A percentile compares a stretch with the other conserved stretches of the same genome.
Evolutionary conservation across 1,140 invertebrate genomes (phyloP).

Genomic region (Pseudomyrmex sp.): DNA sequence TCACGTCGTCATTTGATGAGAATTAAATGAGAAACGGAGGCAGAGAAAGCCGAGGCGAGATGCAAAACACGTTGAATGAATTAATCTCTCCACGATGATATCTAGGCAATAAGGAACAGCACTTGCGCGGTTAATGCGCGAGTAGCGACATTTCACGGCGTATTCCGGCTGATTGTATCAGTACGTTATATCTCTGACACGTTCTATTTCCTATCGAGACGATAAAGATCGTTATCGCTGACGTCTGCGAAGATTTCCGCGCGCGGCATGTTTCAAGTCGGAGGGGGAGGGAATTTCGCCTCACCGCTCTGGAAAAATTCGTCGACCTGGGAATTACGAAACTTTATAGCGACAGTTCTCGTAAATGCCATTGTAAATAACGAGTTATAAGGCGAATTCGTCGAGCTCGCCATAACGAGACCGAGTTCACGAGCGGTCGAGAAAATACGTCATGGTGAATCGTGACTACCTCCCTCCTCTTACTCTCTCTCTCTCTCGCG

Average conservation of each 20-base stretch:
- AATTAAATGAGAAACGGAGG: background rate
- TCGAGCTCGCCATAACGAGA: constrained; percentile 1
- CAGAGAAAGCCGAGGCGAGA: background rate
- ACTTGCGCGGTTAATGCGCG: background rate
- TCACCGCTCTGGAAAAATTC: constrained; percentile 3
- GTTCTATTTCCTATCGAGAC: constrained; percentile 12
- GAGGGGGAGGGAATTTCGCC: background rate
- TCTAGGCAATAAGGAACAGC: constrained; percentile 9
- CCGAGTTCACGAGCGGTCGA: constrained; percentile 15
- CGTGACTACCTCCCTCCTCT: constrained; percentile 51
- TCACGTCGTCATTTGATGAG: constrained; percentile 20
- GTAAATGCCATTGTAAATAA: constrained; percentile 61
- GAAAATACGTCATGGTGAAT: constrained; percentile 33
- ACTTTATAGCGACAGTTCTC: constrained; percentile 43
- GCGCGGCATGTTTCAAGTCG: background rate
- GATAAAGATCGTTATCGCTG: constrained; percentile 22
- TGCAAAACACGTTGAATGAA: constrained; percentile 9
- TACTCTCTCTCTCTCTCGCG: background rate
- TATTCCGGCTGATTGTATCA: background rate
- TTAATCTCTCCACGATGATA: constrained; percentile 18
- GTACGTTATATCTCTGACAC: constrained; percentile 12
- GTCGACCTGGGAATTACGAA: constrained; percentile 35
- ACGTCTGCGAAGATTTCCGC: background rate
- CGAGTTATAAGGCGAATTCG: constrained; percentile 52
- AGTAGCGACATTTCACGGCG: constrained; percentile 12